phyloP scores from a whole-genome alignment of 2,113 vertebrate species.

The Strigops habroptila region DNA sequence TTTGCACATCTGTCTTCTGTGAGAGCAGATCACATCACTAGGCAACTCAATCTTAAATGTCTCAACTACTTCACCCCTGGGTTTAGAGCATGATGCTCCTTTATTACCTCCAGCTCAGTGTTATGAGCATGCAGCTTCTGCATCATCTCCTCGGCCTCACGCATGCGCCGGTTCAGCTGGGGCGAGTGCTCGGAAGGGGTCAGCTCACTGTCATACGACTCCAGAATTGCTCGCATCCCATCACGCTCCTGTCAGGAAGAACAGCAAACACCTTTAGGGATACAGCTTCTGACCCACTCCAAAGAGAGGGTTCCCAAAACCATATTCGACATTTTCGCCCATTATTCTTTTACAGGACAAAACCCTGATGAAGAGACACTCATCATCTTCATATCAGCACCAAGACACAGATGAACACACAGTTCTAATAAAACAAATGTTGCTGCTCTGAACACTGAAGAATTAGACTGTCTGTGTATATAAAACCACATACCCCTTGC shows the following conservation, averaged over 20 bases:
- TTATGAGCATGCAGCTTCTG: slow-evolving; percentile 85
- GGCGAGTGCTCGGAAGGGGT: slow-evolving; percentile 82
- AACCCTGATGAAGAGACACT: accelerated
- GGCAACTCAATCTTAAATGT: not conserved
- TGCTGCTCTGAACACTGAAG: not conserved
- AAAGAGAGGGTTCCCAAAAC: not conserved
- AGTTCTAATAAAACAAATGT: not conserved
- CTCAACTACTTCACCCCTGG: not conserved
- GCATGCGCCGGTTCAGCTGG: slow-evolving; percentile 84
- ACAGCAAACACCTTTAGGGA: not conserved
- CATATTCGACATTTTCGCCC: not conserved
- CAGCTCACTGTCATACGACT: slow-evolving; percentile 92
- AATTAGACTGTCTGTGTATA: not conserved
- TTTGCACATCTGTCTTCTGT: not conserved
- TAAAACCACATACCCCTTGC: not conserved
- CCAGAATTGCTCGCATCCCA: slow-evolving; percentile 91
- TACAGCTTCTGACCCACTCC: accelerated
- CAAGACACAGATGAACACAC: not conserved
- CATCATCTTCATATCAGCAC: accelerated
- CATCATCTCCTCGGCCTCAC: slow-evolving; percentile 87
- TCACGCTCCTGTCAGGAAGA: slow-evolving; percentile 84
- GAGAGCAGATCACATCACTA: not conserved
- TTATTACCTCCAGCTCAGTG: slow-evolving; percentile 86
- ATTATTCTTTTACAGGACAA: accelerated
- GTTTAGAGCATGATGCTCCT: not conserved